A percentile compares a stretch with the other conserved stretches of the same genome.
Evolutionary conservation across 2,888 invertebrate species (phyloP).

Genomic region (Pterostichus madidus): DNA sequence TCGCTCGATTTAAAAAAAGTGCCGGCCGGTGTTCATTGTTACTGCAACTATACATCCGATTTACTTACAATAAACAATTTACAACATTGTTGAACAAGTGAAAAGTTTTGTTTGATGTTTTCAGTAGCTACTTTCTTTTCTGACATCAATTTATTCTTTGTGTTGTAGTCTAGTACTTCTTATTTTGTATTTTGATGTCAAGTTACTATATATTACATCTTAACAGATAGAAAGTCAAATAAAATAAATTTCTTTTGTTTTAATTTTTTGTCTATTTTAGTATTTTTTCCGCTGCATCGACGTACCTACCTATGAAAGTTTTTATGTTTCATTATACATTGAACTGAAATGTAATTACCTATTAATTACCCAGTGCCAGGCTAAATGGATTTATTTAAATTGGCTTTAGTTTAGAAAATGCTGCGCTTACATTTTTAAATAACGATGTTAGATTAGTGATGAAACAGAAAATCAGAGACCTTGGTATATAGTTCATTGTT

Average conservation of each 20-base stretch:
- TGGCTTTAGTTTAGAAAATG: constrained; percentile 55
- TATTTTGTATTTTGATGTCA: constrained; percentile 57
- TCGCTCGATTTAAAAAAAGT: constrained; percentile 71
- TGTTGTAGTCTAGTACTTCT: constrained; percentile 49
- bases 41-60: neutral
- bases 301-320: neutral
- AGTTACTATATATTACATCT: constrained; percentile 49
- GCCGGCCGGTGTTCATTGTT: constrained; percentile 72
- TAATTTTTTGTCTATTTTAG: neutral
- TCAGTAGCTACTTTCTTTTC: constrained; percentile 57
- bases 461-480: constrained; percentile 44
- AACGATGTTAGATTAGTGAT: constrained; percentile 21
- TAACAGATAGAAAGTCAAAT: constrained; percentile 44
- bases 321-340: constrained; percentile 23
- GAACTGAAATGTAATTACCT: constrained; percentile 28
- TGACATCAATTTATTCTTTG: constrained; percentile 59
- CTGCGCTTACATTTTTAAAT: constrained; percentile 24
- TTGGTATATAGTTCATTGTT: constrained; percentile 46
- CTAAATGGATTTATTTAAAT: constrained; percentile 64
- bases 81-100: constrained; percentile 27
- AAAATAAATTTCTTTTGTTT: constrained; percentile 44
- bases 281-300: neutral
- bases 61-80: constrained; percentile 30
- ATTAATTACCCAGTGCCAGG: constrained; percentile 4
- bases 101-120: constrained; percentile 50